phyloP scores from a whole-genome alignment of 2,888 invertebrate species.

The Polyommatus iphigenia region DNA sequence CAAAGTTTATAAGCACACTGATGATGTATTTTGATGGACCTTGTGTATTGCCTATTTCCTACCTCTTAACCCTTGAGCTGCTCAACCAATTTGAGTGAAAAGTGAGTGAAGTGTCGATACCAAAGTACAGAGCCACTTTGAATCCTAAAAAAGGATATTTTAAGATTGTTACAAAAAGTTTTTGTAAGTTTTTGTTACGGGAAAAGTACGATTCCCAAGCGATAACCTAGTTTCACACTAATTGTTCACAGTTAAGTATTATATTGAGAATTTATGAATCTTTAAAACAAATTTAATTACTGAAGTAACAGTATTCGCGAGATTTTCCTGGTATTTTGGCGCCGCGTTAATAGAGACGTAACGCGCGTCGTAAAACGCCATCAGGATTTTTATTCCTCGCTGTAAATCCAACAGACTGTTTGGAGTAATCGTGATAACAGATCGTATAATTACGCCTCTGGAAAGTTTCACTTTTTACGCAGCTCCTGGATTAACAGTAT shows the following conservation, averaged over 20 bases:
- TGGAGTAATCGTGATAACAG: slow-evolving; percentile 1
- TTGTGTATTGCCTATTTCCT: too few relatives aligned
- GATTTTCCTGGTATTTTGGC: slow-evolving; percentile 2
- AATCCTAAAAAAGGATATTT: too few relatives aligned
- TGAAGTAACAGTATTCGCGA: not conserved
- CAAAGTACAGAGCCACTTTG: too few relatives aligned
- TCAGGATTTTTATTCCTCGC: slow-evolving; percentile 20
- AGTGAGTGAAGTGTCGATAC: too few relatives aligned
- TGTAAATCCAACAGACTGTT: slow-evolving; percentile 8
- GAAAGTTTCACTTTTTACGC: slow-evolving; percentile 3
- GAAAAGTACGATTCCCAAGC: not conserved
- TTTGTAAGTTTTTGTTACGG: not conserved
- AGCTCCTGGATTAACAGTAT: not conserved
- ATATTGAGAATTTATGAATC: not conserved
- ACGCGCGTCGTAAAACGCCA: slow-evolving; percentile 18
- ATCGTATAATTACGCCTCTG: not conserved
- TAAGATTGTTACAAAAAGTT: not conserved
- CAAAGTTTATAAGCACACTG: not conserved
- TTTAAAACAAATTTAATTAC: not conserved
- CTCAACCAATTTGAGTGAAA: too few relatives aligned
- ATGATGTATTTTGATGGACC: too few relatives aligned
- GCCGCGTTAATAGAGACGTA: slow-evolving; percentile 21
- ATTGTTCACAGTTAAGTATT: too few relatives aligned
- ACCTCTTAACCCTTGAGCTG: too few relatives aligned
- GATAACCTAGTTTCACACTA: not conserved